Conservation (phyloP, 2,888 invertebrate genomes). For the Glomeris marginata region DNA sequence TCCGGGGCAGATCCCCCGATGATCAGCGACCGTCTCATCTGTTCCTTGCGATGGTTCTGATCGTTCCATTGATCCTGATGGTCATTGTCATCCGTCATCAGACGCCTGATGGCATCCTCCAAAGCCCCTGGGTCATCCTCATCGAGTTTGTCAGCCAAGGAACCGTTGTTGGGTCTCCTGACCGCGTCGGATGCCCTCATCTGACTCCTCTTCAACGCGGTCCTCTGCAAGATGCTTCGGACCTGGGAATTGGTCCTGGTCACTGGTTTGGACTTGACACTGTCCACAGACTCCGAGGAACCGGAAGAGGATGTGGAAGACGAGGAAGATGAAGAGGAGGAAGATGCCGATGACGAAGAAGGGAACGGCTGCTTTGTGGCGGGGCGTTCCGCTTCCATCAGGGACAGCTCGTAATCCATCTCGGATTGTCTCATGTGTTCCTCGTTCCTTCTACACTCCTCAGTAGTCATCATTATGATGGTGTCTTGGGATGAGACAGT, state of each 20-base stretch:
- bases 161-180: neutral
- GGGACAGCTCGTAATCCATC: conserved; percentile 5
- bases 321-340: conserved; percentile 4
- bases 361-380: no score
- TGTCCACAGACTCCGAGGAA: no score
- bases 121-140: neutral
- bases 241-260: conserved; percentile 33
- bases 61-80: neutral
- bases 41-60: neutral
- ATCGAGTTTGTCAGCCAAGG: neutral
- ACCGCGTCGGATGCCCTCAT: conserved; percentile 43
- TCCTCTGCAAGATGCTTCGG: conserved; percentile 63
- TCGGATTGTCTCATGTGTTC: conserved; percentile 15
- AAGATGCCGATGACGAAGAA: conserved; percentile 14
- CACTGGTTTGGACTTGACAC: no score
- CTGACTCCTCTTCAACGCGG: conserved; percentile 61
- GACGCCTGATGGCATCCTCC: conserved; percentile 3
- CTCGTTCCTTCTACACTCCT: conserved; percentile 19
- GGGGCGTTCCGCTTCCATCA: conserved; percentile 12
- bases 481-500: conserved; percentile 19
- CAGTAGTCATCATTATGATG: conserved; percentile 20
- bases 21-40: no score
- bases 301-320: conserved; percentile 15
- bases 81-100: neutral
- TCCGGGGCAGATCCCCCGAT: no score